These are phyloP conservation scores for Corythornis vintsioides DNA, from an alignment of 2,113 vertebrate species.

Conservation along the genomic window DNA sequence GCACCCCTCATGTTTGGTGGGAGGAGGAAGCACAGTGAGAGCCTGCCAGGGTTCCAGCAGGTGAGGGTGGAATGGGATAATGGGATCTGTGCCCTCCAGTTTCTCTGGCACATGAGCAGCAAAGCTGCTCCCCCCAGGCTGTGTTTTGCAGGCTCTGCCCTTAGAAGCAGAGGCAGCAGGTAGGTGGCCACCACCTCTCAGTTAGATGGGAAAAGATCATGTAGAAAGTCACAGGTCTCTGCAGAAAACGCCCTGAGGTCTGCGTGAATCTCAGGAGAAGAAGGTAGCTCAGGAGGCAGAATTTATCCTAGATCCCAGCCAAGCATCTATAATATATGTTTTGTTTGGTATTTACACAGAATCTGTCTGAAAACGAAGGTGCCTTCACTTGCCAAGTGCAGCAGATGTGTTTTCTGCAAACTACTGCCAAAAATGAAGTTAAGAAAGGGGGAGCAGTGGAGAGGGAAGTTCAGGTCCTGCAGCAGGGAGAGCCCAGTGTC, in stretches of 20 bases:
- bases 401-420: slow-evolving; percentile 52
- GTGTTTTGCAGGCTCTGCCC: background rate
- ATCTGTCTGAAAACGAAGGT: slow-evolving; percentile 20
- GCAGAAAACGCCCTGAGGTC: background rate
- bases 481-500: background rate
- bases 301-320: background rate
- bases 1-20: background rate
- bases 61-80: background rate
- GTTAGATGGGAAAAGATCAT: background rate
- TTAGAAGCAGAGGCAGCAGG: background rate
- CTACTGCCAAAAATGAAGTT: slow-evolving; percentile 37
- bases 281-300: background rate
- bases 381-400: slow-evolving; percentile 43
- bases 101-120: background rate
- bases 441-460: background rate
- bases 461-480: slow-evolving; percentile 24
- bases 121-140: background rate
- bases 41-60: background rate
- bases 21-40: fast-evolving
- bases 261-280: background rate
- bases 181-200: background rate
- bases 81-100: background rate
- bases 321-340: background rate
- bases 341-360: slow-evolving; percentile 54
- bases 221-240: background rate